These are phyloP conservation scores for Ips typographus DNA, from an alignment of 1,140 invertebrate species.

Conservation along the genomic window DNA sequence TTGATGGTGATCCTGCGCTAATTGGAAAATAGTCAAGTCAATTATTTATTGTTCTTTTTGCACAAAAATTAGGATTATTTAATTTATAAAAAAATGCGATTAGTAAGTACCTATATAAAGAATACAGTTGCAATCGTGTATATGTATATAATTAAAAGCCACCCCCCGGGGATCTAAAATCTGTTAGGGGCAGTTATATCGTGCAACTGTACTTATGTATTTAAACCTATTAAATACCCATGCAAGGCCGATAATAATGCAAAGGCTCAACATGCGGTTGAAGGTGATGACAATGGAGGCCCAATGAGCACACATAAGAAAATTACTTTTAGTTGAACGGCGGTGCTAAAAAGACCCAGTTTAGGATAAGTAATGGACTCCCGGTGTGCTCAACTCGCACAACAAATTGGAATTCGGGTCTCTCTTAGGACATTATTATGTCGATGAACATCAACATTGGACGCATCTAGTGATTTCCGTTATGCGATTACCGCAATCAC, in stretches of 20 bases:
- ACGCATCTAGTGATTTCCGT: slow-evolving; percentile 49
- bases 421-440: slow-evolving; percentile 37
- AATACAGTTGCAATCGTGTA: no score
- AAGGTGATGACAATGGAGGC: slow-evolving; percentile 39
- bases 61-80: no score
- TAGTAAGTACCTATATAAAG: no score
- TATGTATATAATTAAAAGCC: no score
- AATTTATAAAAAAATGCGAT: no score
- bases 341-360: slow-evolving; percentile 48
- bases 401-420: slow-evolving; percentile 38
- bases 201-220: no score
- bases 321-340: slow-evolving; percentile 49
- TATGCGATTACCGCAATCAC: slow-evolving; percentile 52
- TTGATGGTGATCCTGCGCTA: slow-evolving; percentile 1
- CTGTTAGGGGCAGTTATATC: no score
- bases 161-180: no score
- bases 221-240: not conserved
- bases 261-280: slow-evolving; percentile 30
- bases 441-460: slow-evolving; percentile 48
- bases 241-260: not conserved
- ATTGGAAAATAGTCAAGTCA: not conserved
- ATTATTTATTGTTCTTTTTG: not conserved
- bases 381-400: slow-evolving; percentile 44
- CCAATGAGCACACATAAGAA: slow-evolving; percentile 43
- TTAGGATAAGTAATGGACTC: slow-evolving; percentile 52